A percentile compares a stretch with the other conserved stretches of the same genome.
These are phyloP conservation scores for Pipistrellus pygmaeus DNA, from an alignment of 2,797 vertebrate genomes.

Conservation along the genomic window DNA sequence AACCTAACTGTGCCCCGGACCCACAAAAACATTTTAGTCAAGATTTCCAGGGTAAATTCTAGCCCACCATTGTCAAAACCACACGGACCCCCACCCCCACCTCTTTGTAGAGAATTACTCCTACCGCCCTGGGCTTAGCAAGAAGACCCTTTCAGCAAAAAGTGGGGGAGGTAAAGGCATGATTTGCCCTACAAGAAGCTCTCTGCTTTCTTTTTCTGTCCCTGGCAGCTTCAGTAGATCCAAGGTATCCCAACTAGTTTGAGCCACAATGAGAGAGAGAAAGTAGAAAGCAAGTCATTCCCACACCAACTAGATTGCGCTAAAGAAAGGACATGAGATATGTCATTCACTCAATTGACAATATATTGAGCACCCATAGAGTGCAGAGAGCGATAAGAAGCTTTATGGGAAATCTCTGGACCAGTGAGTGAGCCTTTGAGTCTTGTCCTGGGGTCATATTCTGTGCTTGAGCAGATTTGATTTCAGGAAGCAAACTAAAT, in stretches of 20 bases:
- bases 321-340: neutral
- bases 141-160: conserved; percentile 64
- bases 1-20: conserved; percentile 89
- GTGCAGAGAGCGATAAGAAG: neutral
- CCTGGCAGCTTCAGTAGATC: conserved; percentile 36
- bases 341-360: neutral
- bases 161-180: conserved; percentile 57
- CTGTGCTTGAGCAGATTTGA: neutral
- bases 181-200: conserved; percentile 66
- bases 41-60: conserved; percentile 93
- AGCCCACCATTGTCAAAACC: conserved; percentile 92
- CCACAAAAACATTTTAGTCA: conserved; percentile 92
- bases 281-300: conserved; percentile 38
- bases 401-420: neutral
- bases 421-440: conserved; percentile 21
- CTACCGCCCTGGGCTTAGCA: conserved; percentile 34
- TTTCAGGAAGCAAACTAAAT: neutral
- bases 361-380: neutral
- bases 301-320: neutral
- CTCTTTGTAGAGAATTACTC: conserved; percentile 66
- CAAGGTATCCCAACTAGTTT: conserved; percentile 53
- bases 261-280: conserved; percentile 19
- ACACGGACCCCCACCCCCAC: conserved; percentile 84
- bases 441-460: neutral
- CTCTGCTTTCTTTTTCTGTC: conserved; percentile 62